Percentiles rank a stretch among this genome's conserved stretches.
phyloP scores from a whole-genome alignment of 2,888 invertebrate species.

The Troglohyphantes excavatus region DNA sequence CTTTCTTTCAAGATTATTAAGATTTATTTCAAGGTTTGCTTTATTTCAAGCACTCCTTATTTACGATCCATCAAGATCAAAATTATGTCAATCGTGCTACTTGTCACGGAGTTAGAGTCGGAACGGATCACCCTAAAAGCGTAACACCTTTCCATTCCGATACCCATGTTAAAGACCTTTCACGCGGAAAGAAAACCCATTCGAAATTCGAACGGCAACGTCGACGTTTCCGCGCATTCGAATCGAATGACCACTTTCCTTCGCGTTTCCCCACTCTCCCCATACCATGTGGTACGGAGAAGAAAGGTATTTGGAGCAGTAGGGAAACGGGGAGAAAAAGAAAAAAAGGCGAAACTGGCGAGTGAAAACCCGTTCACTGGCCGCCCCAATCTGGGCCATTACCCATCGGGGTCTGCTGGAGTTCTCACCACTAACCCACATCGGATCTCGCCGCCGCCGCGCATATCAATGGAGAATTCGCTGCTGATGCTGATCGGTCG shows the following conservation, averaged over 20 bases:
- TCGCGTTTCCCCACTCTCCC: neutral
- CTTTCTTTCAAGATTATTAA: too few relatives aligned
- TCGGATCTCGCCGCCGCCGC: neutral
- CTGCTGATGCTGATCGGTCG: neutral
- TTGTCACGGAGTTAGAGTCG: too few relatives aligned
- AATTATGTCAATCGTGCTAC: too few relatives aligned
- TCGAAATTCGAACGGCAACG: too few relatives aligned
- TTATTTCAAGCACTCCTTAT: too few relatives aligned
- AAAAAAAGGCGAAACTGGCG: conserved; percentile 16
- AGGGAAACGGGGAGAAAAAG: conserved; percentile 25
- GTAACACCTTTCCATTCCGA: too few relatives aligned
- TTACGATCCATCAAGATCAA: too few relatives aligned
- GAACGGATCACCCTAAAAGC: too few relatives aligned
- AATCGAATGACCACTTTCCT: neutral
- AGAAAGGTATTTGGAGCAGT: conserved; percentile 71
- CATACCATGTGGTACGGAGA: neutral
- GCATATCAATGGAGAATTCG: neutral
- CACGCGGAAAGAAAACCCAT: too few relatives aligned
- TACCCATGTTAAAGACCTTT: too few relatives aligned
- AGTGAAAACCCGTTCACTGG: conserved; percentile 63
- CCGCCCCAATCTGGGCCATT: conserved; percentile 67
- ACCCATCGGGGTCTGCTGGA: conserved; percentile 37
- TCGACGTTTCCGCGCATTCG: too few relatives aligned
- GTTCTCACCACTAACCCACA: conserved; percentile 38
- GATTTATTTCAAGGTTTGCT: too few relatives aligned